These are phyloP conservation scores for Dione vanillae DNA, from an alignment of 2,888 invertebrate species.

Conservation along the genomic window DNA sequence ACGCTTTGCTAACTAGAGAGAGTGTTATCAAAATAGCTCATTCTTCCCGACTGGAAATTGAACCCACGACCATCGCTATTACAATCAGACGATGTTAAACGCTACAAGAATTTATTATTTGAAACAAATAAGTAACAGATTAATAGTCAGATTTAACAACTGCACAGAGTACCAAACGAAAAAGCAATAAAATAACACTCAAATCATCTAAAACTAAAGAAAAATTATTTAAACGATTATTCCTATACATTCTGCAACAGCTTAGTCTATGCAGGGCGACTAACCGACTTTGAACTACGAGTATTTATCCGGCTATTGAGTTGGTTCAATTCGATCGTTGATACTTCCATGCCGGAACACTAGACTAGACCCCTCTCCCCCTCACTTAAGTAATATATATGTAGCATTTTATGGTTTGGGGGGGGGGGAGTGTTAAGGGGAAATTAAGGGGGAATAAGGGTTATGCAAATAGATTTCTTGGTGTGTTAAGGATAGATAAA, in stretches of 20 bases:
- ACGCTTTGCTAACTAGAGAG: too few relatives aligned
- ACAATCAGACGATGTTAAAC: too few relatives aligned
- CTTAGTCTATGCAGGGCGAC: constrained; percentile 37
- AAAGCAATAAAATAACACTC: not conserved
- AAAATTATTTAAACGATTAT: not conserved
- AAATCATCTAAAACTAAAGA: not conserved
- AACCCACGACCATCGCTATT: too few relatives aligned
- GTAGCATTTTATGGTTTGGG: constrained; percentile 24
- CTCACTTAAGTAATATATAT: constrained; percentile 33
- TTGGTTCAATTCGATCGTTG: constrained; percentile 29
- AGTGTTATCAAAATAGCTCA: too few relatives aligned
- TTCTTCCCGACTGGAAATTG: too few relatives aligned
- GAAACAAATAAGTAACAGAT: too few relatives aligned
- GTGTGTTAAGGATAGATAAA: not conserved
- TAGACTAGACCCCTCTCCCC: constrained; percentile 6
- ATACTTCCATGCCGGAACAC: constrained; percentile 40
- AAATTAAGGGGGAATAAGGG: too few relatives aligned
- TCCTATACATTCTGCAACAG: constrained; percentile 8
- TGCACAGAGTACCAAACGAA: not conserved
- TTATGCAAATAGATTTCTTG: constrained; percentile 6
- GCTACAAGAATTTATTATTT: too few relatives aligned
- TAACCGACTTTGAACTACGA: constrained; percentile 43
- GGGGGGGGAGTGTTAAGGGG: too few relatives aligned
- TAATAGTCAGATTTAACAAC: too few relatives aligned
- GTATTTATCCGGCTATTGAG: constrained; percentile 45